Conservation (phyloP, 2,113 vertebrate species). For the Datnioides undecimradiatus region DNA sequence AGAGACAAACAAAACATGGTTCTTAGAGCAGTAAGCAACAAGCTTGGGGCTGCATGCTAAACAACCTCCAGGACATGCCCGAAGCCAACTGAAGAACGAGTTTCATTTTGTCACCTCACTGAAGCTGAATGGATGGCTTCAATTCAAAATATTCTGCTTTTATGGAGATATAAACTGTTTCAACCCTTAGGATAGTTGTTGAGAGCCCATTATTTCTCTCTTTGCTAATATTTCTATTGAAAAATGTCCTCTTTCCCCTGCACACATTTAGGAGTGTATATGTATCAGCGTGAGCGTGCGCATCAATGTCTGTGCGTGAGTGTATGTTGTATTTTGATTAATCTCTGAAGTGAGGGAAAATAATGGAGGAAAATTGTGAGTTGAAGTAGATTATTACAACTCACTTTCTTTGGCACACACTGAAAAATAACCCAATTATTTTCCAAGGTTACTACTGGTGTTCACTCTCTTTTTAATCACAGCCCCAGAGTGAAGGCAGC, state of each 20-base stretch:
- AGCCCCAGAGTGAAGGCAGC: slow-evolving; percentile 44
- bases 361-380: slow-evolving; percentile 63
- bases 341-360: slow-evolving; percentile 59
- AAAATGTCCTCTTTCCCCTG: background rate
- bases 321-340: slow-evolving; percentile 53
- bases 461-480: slow-evolving; percentile 64
- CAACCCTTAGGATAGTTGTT: slow-evolving; percentile 5
- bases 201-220: slow-evolving; percentile 28
- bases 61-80: slow-evolving; percentile 27
- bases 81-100: background rate
- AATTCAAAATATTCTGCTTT: slow-evolving; percentile 4
- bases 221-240: slow-evolving; percentile 21
- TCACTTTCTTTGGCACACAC: slow-evolving; percentile 60
- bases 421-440: slow-evolving; percentile 79
- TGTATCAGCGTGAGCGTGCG: slow-evolving; percentile 10
- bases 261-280: background rate
- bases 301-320: background rate
- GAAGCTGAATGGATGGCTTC: slow-evolving; percentile 20
- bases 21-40: slow-evolving; percentile 29
- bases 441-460: slow-evolving; percentile 64
- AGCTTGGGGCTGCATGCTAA: slow-evolving; percentile 33
- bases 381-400: slow-evolving; percentile 68
- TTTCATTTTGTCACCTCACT: slow-evolving; percentile 35
- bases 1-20: slow-evolving; percentile 36
- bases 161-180: slow-evolving; percentile 30